Percentiles rank a stretch among this genome's conserved stretches.
Conservation (phyloP, 2,888 invertebrate species). For the Nemoura dubitans region DNA sequence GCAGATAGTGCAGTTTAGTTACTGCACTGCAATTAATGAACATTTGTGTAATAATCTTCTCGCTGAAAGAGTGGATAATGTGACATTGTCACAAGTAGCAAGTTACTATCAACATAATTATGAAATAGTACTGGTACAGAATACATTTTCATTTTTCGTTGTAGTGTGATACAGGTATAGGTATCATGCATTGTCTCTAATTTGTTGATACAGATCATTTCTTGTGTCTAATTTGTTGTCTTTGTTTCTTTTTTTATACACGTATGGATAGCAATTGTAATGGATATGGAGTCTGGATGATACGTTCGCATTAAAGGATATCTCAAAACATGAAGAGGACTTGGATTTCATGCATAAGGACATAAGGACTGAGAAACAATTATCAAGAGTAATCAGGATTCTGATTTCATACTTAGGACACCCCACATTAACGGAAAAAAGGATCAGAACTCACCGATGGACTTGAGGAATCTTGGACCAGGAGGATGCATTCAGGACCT, state of each 20-base stretch:
- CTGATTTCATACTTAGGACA: conserved; percentile 37
- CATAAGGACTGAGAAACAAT: conserved; percentile 18
- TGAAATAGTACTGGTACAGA: not conserved
- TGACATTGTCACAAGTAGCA: not conserved
- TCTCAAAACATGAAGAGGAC: conserved; percentile 32
- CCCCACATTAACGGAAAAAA: conserved; percentile 38
- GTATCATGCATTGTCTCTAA: not conserved
- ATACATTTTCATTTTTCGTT: not conserved
- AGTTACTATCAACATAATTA: not conserved
- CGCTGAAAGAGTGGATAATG: not conserved
- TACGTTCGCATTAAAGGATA: conserved; percentile 48
- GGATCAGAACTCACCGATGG: conserved; percentile 35
- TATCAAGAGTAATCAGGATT: conserved; percentile 37
- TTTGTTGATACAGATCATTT: too few species aligned
- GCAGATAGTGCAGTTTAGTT: not conserved
- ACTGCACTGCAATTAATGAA: too few species aligned
- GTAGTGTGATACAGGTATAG: not conserved
- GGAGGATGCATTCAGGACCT: conserved; percentile 42
- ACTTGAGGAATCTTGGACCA: conserved; percentile 22
- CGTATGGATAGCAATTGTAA: conserved; percentile 50
- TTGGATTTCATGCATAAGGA: conserved; percentile 38
- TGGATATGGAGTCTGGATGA: conserved; percentile 49
- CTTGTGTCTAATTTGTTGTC: conserved; percentile 46
- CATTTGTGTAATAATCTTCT: not conserved
- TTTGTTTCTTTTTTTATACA: conserved; percentile 49